Evolutionary conservation across 2,113 vertebrate genomes (phyloP).

Genomic region (Mustelus asterias): DNA sequence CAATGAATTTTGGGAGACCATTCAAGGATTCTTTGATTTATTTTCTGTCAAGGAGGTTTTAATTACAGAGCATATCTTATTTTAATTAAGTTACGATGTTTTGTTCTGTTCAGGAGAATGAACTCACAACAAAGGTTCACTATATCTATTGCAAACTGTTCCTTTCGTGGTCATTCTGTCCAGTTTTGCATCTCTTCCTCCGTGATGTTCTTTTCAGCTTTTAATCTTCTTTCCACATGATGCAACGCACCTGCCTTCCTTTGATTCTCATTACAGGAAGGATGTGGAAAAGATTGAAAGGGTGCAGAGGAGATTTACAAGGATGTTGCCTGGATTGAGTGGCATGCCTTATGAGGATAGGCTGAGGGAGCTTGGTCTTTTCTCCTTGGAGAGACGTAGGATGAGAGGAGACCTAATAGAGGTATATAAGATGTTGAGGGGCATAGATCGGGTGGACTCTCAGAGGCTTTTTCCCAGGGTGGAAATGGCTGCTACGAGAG

Average conservation of each 20-base stretch:
- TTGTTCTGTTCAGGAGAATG: not conserved
- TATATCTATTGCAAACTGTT: not conserved
- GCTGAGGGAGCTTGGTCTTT: no score
- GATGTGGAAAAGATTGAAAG: no score
- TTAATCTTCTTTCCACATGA: not conserved
- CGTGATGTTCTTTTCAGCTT: not conserved
- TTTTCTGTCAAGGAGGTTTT: not conserved
- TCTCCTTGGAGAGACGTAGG: no score
- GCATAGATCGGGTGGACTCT: no score
- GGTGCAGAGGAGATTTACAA: no score
- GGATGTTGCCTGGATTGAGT: no score
- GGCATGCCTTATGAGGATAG: no score
- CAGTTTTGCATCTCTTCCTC: not conserved
- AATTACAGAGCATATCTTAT: not conserved
- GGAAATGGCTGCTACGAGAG: no score
- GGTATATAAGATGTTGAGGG: no score
- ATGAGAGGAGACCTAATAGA: no score
- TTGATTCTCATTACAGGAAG: no score
- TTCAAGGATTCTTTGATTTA: not conserved
- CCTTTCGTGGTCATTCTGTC: not conserved
- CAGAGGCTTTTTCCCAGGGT: no score
- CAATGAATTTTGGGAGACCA: not conserved
- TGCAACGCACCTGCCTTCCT: not conserved
- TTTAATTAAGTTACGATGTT: not conserved
- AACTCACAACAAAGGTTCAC: not conserved